Base-by-base conservation (phyloP, 2,113 vertebrate genomes). In the Eclectus roratus region DNA sequence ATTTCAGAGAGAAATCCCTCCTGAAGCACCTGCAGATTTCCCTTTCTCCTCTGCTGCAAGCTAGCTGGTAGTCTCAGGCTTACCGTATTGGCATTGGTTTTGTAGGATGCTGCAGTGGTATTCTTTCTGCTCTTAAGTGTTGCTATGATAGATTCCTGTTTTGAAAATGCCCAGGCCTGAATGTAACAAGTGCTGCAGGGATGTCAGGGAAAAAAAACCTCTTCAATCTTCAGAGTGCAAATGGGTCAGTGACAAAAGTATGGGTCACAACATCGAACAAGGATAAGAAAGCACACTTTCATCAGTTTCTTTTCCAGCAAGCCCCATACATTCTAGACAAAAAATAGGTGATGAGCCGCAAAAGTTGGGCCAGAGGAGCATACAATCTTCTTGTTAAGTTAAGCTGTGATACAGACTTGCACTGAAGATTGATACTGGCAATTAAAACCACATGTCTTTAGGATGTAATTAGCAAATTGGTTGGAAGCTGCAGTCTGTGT, bases 371-470 rank as follows among this genome's bases (percentile, higher is more conserved):
- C 58, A 77, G 33, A 55, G 33, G 41, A 85, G 7, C 20, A 2
- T 18, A 21, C 5, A 27, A 6, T 41, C 35, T n/a, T 43, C 21
- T 46, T 10, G 11, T 4, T 68, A 7, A 11, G 17, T 41, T 20
- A 33, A 79, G n/a, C 16, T 47, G 37, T 17, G 71, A 46, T 69
- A 39, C 10, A 8, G 9, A 4, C 10, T 43, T 1, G 0, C 17
- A 39, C 23, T 8, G 27, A 79, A 74, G 78, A 69, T 47, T 27
- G 46, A 64, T 60, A 14, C 2, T 69, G 72, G 50, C 61, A 14
- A 41, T 35, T 37, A 58, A 82, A 73, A 5, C 21, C 81, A 73
- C 8, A 13, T 14, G 44, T 18, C 19, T 43, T 43, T 17, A 72
- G 53, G 60, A 27, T 64, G 53, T 11, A 78, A 89, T 69, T 13